Evolutionary conservation across 2,888 invertebrate species (phyloP).

Genomic region (Punctoribates punctum): DNA sequence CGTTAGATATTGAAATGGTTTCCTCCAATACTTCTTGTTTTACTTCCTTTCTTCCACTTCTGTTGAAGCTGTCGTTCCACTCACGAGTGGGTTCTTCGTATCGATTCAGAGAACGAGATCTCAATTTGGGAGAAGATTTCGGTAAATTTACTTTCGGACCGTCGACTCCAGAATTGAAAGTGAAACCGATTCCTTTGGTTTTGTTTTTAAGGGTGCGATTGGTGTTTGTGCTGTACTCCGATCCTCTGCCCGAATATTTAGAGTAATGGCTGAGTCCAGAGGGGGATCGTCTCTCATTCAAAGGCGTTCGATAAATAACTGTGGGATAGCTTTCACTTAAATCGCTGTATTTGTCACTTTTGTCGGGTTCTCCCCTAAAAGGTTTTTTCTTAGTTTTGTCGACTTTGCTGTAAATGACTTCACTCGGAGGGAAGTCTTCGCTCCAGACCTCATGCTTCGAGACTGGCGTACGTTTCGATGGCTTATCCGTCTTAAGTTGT

Average conservation of each 20-base stretch:
- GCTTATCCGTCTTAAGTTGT: slow-evolving; percentile 39
- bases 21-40: slow-evolving; percentile 43
- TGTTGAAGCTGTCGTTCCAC: not conserved
- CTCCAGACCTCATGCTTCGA: slow-evolving; percentile 28
- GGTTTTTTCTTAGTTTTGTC: slow-evolving; percentile 46
- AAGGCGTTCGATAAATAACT: slow-evolving; percentile 34
- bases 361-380: not conserved
- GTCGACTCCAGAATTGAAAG: slow-evolving; percentile 28
- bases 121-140: not conserved
- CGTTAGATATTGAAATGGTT: slow-evolving; percentile 45
- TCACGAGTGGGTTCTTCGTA: slow-evolving; percentile 1
- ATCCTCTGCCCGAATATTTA: not conserved
- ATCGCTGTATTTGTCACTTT: slow-evolving; percentile 2
- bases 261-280: slow-evolving; percentile 12
- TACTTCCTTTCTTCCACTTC: not conserved
- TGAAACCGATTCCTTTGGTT: slow-evolving; percentile 41
- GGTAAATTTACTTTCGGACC: slow-evolving; percentile 37
- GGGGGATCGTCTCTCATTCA: slow-evolving; percentile 35
- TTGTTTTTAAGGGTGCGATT: slow-evolving; percentile 32
- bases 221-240: slow-evolving; percentile 11
- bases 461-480: slow-evolving; percentile 33
- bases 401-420: slow-evolving; percentile 48
- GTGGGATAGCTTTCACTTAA: not conserved
- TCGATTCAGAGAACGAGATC: slow-evolving; percentile 5
- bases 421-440: slow-evolving; percentile 20